A percentile compares a stretch with the other conserved stretches of the same genome.
Conservation (phyloP, 1,140 invertebrate genomes). For the Drepana arcuata region DNA sequence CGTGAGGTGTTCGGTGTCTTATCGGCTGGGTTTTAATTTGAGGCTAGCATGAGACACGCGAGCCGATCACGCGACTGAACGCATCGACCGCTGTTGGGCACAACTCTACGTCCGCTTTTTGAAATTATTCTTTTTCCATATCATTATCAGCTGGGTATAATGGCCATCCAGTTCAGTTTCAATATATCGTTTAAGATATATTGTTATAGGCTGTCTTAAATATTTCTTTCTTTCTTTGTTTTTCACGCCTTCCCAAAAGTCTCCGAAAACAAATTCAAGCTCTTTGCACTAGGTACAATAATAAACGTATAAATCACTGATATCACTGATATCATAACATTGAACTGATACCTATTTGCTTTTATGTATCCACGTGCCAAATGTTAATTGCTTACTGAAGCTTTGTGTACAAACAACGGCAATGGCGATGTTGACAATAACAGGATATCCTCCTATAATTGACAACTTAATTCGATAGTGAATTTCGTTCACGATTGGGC, state of each 20-base stretch:
- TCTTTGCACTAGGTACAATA: too few relatives aligned
- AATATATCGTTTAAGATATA: too few relatives aligned
- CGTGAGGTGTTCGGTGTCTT: constrained; percentile 53
- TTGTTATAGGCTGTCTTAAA: too few relatives aligned
- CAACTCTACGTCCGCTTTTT: constrained; percentile 23
- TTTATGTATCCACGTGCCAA: not conserved
- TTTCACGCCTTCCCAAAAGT: not conserved
- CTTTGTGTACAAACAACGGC: not conserved
- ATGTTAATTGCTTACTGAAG: not conserved
- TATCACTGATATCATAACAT: not conserved
- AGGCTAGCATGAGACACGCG: constrained; percentile 54
- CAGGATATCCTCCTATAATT: constrained; percentile 1
- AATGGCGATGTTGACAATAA: not conserved
- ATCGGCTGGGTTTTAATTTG: constrained; percentile 59
- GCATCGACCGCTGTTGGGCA: constrained; percentile 24
- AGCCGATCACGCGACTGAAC: constrained; percentile 49
- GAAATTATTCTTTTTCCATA: constrained; percentile 43
- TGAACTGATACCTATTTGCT: too few relatives aligned
- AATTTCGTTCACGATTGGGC: constrained; percentile 18
- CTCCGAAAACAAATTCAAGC: not conserved
- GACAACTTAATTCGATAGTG: constrained; percentile 2
- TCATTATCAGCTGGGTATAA: constrained; percentile 21
- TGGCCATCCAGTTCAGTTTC: constrained; percentile 13
- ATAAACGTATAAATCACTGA: not conserved
- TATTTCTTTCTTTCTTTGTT: constrained; percentile 3